Evolutionary conservation across 2,888 invertebrate genomes (phyloP).

Genomic region (Troides aeacus): DNA sequence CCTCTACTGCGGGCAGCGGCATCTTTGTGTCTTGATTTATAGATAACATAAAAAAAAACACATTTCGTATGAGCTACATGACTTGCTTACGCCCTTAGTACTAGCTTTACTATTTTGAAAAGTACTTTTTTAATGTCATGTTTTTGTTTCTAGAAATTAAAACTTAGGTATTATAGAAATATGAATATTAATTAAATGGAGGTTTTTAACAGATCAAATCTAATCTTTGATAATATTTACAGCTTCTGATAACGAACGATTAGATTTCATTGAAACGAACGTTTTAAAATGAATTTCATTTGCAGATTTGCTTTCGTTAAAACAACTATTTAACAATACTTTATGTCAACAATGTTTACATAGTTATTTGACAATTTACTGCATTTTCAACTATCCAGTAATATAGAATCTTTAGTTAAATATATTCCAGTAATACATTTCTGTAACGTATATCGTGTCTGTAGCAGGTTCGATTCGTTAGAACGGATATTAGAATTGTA

Average conservation of each 20-base stretch:
- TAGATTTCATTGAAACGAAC: no score
- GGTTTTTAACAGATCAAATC: no score
- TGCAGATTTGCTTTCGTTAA: no score
- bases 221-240: no score
- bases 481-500: conserved; percentile 10
- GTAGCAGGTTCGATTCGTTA: conserved; percentile 5
- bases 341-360: background rate
- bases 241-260: no score
- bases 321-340: background rate
- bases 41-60: background rate
- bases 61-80: background rate
- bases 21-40: background rate
- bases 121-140: background rate
- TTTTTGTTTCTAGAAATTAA: background rate
- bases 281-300: no score
- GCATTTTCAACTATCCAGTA: background rate
- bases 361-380: background rate
- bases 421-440: background rate
- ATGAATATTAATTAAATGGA: no score
- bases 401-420: background rate
- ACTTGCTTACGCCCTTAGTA: background rate
- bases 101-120: background rate
- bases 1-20: background rate
- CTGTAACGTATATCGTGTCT: conserved; percentile 1
- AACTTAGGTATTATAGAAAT: no score